Conservation (phyloP, 1,140 invertebrate species). For the Tetragonula clypearis region DNA sequence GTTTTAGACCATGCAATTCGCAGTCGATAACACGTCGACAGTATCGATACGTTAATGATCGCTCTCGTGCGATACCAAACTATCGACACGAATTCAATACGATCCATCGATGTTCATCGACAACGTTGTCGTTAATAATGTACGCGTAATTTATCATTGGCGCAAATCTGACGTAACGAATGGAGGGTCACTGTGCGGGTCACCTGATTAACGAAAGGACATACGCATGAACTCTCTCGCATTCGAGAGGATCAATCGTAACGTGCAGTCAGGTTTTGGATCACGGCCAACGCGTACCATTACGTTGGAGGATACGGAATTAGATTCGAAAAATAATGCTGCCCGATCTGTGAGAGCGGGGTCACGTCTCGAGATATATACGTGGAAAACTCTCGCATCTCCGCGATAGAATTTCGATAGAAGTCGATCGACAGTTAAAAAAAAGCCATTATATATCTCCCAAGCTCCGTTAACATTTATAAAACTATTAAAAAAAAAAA, state of each 20-base stretch:
- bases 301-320: slow-evolving; percentile 62
- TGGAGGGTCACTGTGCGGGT: slow-evolving; percentile 22
- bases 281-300: slow-evolving; percentile 48
- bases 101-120: not conserved
- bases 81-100: not conserved
- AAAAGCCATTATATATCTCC: too few species aligned
- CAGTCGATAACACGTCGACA: not conserved
- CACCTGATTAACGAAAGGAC: slow-evolving; percentile 38
- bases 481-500: too few species aligned
- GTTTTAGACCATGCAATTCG: not conserved
- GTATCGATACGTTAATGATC: not conserved
- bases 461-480: too few species aligned
- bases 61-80: not conserved
- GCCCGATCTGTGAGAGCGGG: not conserved
- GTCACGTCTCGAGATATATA: not conserved
- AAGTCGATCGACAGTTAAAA: too few species aligned
- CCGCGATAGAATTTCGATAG: not conserved
- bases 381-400: not conserved
- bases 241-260: slow-evolving; percentile 44
- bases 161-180: slow-evolving; percentile 34
- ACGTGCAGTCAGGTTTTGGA: slow-evolving; percentile 49
- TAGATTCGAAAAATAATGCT: slow-evolving; percentile 54
- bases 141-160: not conserved
- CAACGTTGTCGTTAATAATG: not conserved
- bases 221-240: slow-evolving; percentile 40